These are phyloP conservation scores for Microtus obscurus DNA, from an alignment of 2,797 vertebrate genomes.

Conservation along the genomic window DNA sequence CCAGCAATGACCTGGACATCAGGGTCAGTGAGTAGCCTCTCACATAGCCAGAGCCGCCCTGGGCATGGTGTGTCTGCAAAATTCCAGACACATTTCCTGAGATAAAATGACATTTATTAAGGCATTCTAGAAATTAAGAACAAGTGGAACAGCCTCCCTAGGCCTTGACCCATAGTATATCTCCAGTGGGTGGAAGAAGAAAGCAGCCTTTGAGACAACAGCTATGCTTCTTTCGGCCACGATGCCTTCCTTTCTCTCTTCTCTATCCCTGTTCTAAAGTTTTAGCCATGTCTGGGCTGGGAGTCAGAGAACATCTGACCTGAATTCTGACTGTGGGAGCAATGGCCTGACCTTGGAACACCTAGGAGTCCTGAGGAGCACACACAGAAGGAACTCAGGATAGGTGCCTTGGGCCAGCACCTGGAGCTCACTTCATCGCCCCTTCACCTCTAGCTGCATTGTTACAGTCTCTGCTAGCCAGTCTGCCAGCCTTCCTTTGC, in stretches of 20 bases:
- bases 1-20: background rate
- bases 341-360: background rate
- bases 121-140: constrained; percentile 36
- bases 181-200: background rate
- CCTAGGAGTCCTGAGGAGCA: background rate
- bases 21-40: background rate
- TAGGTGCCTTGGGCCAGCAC: background rate
- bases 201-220: background rate
- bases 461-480: accelerated
- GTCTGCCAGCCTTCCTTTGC: too few relatives aligned
- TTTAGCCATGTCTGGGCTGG: background rate
- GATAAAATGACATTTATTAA: constrained; percentile 64
- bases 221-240: background rate
- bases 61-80: background rate
- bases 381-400: background rate
- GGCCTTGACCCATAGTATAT: background rate
- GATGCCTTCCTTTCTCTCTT: background rate
- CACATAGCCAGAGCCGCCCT: background rate
- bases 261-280: background rate
- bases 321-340: background rate
- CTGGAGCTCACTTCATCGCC: background rate
- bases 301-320: background rate
- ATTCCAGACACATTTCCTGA: constrained; percentile 63
- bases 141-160: background rate
- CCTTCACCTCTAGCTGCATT: background rate